Evolutionary conservation across 2,113 vertebrate species (phyloP).

Genomic region (Platysteira castanea): DNA sequence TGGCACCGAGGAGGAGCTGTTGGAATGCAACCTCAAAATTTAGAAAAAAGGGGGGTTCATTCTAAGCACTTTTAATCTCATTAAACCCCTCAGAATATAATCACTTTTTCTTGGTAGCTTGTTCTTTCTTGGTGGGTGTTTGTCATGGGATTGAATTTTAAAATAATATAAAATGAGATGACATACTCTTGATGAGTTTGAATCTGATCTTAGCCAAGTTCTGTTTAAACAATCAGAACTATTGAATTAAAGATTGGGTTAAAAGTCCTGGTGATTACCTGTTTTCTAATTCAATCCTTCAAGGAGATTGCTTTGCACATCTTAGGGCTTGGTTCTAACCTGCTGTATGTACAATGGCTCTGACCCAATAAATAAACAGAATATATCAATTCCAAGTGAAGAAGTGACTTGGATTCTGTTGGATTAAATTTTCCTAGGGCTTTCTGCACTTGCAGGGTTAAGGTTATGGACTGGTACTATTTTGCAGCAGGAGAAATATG

Average conservation of each 20-base stretch:
- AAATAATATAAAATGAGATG: background rate
- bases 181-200: background rate
- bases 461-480: background rate
- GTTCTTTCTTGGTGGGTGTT: background rate
- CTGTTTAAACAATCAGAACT: background rate
- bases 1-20: background rate
- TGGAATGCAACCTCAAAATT: background rate
- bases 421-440: background rate
- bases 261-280: background rate
- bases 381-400: background rate
- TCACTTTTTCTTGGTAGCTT: background rate
- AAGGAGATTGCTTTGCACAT: background rate
- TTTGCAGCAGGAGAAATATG: background rate
- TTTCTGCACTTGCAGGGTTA: background rate
- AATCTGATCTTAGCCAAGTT: background rate
- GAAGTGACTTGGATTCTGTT: background rate
- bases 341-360: background rate
- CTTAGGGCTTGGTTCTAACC: background rate
- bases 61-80: background rate
- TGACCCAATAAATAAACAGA: background rate
- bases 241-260: background rate
- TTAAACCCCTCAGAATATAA: background rate
- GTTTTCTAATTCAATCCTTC: background rate
- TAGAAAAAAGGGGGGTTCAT: background rate
- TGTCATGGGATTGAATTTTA: background rate